Percentiles rank a stretch among this genome's conserved stretches.
Evolutionary conservation across 2,888 invertebrate species (phyloP).

Genomic region (Phoronis australis): DNA sequence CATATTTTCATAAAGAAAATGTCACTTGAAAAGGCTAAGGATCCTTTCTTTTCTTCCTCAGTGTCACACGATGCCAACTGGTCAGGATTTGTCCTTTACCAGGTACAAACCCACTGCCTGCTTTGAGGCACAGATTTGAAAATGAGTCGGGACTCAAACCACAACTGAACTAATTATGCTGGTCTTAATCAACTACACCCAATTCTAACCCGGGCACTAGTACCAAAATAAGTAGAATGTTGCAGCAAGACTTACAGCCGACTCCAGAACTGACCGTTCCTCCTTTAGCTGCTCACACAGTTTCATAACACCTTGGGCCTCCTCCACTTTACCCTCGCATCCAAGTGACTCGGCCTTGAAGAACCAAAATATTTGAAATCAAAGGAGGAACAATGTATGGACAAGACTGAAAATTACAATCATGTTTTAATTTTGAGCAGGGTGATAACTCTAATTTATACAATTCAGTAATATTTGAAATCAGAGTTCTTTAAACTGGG

Average conservation of each 20-base stretch:
- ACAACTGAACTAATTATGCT: neutral
- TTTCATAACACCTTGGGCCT: conserved; percentile 93
- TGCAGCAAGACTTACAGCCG: too few species aligned
- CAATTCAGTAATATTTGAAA: too few species aligned
- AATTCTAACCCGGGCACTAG: neutral
- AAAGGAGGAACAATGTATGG: too few species aligned
- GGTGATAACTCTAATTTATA: too few species aligned
- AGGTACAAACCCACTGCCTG: conserved; percentile 1
- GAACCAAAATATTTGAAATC: conserved; percentile 1
- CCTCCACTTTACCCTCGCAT: conserved; percentile 91
- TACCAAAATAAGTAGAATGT: too few species aligned
- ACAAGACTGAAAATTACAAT: too few species aligned
- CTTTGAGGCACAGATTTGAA: neutral
- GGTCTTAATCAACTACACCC: neutral
- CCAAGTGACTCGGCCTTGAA: conserved; percentile 77
- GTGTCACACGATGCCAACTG: too few species aligned
- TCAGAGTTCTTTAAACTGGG: too few species aligned
- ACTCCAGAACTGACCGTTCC: conserved; percentile 70
- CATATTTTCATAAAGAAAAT: too few species aligned
- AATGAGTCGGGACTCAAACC: neutral
- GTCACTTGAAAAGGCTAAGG: too few species aligned
- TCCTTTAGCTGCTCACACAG: conserved; percentile 91
- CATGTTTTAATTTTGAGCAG: too few species aligned
- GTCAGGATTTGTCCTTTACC: neutral
- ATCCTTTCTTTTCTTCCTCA: too few species aligned